Base-by-base conservation (phyloP, 2,888 invertebrate species). In the Andrena dorsata region DNA sequence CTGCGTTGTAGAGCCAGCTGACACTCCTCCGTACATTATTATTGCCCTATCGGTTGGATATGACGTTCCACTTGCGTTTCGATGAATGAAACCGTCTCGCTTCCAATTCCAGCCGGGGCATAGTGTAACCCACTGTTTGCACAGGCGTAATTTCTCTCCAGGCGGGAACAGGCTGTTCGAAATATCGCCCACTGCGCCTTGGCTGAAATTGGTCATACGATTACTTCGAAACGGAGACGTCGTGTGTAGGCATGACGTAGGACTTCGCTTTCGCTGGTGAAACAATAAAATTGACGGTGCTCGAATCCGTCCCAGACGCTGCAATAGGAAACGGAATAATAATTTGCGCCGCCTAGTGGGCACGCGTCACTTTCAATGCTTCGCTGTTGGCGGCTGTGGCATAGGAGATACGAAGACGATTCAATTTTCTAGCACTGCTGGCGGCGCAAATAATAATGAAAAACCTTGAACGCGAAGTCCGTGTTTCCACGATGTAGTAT, bases 191-290 rank as follows among this genome's bases (percentile, higher is more conserved):
- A 80, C 61, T 64, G 65, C 16, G 56, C 63, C 56, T 60, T 23
- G 3, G 23, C 71, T 68, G 63, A 71, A 65, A 74, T 71, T 70
- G 64, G 32, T 56, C 51, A 65, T 41, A 56, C 58, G 76, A 79
- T 86, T 82, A 75, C 69, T 74, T 77, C 61, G 71, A 76, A 73
- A 84, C 23, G 32, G 30, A 58, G 74, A 71, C 82, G 60, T 56
- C 72, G 74, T 28, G 75, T 65, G 69, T 74, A 76, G 60, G 51
- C 76, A 51, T 32, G 53, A 73, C 69, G 78, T 71, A 81, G 66
- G 72, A 76, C 71, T 79, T 71, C 41, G 85, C 86, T 86, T 86
- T 86, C 86, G 73, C 82, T 76, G 65, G 66, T 35, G 66, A 74
- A 76, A 86, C 86, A 86, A 86, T 85, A 65, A 75, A 83, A 83